These are phyloP conservation scores for Crossoptilon crossoptilon DNA, from an alignment of 2,797 vertebrate species.

Conservation along the genomic window DNA sequence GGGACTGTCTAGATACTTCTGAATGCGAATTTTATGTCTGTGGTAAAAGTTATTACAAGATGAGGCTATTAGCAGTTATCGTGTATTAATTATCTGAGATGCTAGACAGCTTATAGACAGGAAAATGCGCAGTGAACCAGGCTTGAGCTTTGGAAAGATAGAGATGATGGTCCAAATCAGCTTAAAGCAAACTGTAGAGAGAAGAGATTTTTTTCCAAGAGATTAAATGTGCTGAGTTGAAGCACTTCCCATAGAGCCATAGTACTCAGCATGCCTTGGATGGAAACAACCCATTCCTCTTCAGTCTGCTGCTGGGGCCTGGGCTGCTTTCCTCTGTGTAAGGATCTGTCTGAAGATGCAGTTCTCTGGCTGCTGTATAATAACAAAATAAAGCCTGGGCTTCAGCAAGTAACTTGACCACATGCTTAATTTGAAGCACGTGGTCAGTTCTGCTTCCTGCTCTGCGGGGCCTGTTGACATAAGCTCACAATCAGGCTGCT, in stretches of 20 bases:
- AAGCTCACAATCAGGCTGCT: not conserved
- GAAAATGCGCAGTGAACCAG: not conserved
- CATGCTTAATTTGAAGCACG: not conserved
- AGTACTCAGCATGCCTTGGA: not conserved
- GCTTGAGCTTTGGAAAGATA: not conserved
- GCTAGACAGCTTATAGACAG: not conserved
- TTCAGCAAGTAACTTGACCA: slow-evolving; percentile 7
- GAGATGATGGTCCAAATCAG: not conserved
- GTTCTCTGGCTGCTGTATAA: not conserved
- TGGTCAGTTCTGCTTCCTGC: not conserved
- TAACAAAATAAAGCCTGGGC: not conserved
- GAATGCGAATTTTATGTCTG: not conserved
- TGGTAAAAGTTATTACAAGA: not conserved
- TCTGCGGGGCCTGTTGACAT: not conserved
- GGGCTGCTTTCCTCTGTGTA: not conserved
- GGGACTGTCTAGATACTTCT: not conserved
- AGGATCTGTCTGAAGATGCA: not conserved
- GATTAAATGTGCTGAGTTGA: not conserved
- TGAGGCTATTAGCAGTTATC: not conserved
- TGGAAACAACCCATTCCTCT: not conserved
- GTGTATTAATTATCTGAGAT: not conserved
- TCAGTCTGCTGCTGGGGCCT: not conserved
- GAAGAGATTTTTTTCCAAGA: not conserved
- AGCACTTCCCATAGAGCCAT: not conserved
- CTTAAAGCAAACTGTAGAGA: not conserved